Percentiles rank a stretch among this genome's conserved stretches.
Evolutionary conservation across 2,113 vertebrate species (phyloP).

Genomic region (Corydoras sp.): DNA sequence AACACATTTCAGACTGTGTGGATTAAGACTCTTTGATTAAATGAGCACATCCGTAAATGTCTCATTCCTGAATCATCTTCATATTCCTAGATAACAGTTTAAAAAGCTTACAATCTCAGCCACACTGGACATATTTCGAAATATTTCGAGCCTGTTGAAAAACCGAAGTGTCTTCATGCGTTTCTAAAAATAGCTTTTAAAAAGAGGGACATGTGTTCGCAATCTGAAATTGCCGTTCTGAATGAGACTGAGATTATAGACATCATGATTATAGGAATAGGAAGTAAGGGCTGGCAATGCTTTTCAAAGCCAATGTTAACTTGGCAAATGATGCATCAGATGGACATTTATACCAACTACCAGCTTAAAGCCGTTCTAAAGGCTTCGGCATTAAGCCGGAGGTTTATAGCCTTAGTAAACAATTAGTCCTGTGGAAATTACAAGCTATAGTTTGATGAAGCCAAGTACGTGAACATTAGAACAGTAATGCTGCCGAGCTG

Average conservation of each 20-base stretch:
- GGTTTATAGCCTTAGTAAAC: background rate
- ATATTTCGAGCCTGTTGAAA: background rate
- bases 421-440: background rate
- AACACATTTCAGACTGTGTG: too few species aligned
- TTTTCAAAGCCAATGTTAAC: slow-evolving; percentile 21
- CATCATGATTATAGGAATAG: slow-evolving; percentile 29
- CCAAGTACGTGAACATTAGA: slow-evolving; percentile 4
- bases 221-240: slow-evolving; percentile 8
- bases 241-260: slow-evolving; percentile 18
- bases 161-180: slow-evolving; percentile 17
- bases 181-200: background rate
- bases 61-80: too few species aligned
- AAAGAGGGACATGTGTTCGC: slow-evolving; percentile 1
- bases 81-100: too few species aligned
- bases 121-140: too few species aligned
- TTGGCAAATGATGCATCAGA: slow-evolving; percentile 9
- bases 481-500: background rate
- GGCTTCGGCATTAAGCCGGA: background rate
- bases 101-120: too few species aligned
- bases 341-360: too few species aligned
- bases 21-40: too few species aligned
- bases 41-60: too few species aligned
- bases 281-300: slow-evolving; percentile 24
- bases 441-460: slow-evolving; percentile 7
- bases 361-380: background rate